Percentiles rank a stretch among this genome's conserved stretches.
phyloP scores from a whole-genome alignment of 2,797 vertebrate genomes.

The Huso huso region DNA sequence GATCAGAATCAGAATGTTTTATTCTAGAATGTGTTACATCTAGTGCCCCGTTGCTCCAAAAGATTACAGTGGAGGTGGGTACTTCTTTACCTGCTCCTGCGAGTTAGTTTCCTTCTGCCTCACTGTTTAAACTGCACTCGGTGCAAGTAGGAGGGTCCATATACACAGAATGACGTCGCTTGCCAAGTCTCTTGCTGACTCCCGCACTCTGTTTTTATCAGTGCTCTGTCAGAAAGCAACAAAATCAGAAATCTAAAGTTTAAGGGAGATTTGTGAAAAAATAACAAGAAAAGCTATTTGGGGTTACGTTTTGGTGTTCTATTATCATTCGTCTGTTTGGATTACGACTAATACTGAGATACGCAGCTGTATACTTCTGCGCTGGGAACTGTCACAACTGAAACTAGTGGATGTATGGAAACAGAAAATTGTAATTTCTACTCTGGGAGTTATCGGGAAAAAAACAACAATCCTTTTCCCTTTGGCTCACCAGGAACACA shows the following conservation, averaged over 20 bases:
- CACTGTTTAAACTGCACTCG: constrained; percentile 57
- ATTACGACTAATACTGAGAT: constrained; percentile 43
- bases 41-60: constrained; percentile 18
- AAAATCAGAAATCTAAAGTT: constrained; percentile 34
- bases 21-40: no score
- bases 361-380: constrained; percentile 51
- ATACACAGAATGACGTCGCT: constrained; percentile 63
- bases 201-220: constrained; percentile 57
- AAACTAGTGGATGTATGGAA: constrained; percentile 46
- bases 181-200: constrained; percentile 55
- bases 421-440: constrained; percentile 37
- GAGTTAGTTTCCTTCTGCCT: constrained; percentile 29
- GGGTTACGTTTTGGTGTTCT: constrained; percentile 44
- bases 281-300: constrained; percentile 41
- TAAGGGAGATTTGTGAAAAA: constrained; percentile 47
- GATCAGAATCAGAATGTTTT: no score
- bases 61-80: constrained; percentile 31
- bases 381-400: constrained; percentile 61
- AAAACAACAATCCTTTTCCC: constrained; percentile 28
- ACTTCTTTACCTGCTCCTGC: constrained; percentile 40
- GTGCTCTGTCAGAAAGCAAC: constrained; percentile 35
- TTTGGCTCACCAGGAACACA: constrained; percentile 59
- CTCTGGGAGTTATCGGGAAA: constrained; percentile 26
- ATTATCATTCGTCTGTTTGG: constrained; percentile 46
- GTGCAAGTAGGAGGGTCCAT: constrained; percentile 66